phyloP scores from a whole-genome alignment of 2,113 vertebrate species.

The Sebastes schlegelii region DNA sequence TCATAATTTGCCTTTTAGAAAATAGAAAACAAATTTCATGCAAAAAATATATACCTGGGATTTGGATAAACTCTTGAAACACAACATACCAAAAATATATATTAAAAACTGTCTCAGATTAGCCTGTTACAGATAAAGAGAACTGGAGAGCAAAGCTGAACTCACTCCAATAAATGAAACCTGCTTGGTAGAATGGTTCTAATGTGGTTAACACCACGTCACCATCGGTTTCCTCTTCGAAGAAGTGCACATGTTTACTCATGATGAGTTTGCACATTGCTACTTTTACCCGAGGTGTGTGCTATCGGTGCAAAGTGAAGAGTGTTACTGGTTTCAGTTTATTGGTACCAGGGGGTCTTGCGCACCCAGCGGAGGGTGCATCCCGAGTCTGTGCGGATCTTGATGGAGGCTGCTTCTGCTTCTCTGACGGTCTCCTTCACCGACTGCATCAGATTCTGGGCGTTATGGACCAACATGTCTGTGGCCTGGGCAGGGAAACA shows the following conservation, averaged over 20 bases:
- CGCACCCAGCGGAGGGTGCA: conserved; percentile 98
- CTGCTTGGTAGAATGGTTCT: conserved; percentile 38
- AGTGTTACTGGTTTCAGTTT: conserved; percentile 65
- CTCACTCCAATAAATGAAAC: conserved; percentile 58
- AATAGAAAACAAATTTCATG: conserved; percentile 84
- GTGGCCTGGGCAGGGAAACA: conserved; percentile 87
- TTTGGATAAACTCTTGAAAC: conserved; percentile 79
- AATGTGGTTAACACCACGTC: conserved; percentile 20
- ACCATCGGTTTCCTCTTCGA: conserved; percentile 45
- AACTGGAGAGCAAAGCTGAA: conserved; percentile 63
- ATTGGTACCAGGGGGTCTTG: conserved; percentile 99
- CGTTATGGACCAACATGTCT: conserved; percentile 99
- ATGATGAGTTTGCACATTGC: conserved; percentile 11
- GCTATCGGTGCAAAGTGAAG: conserved; percentile 26
- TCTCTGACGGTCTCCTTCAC: conserved; percentile 99
- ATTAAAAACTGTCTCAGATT: conserved; percentile 75
- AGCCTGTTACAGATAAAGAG: conserved; percentile 62
- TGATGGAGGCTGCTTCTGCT: conserved; percentile 99
- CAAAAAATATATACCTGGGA: conserved; percentile 85
- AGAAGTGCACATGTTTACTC: conserved; percentile 27
- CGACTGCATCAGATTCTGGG: conserved; percentile 99
- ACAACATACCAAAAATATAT: conserved; percentile 86
- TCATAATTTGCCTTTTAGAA: conserved; percentile 73
- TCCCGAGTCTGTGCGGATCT: conserved; percentile 97
- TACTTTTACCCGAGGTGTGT: conserved; percentile 47